Percentiles rank a stretch among this genome's conserved stretches.
Evolutionary conservation across 2,113 vertebrate genomes (phyloP).

Genomic region (Clupea harengus): DNA sequence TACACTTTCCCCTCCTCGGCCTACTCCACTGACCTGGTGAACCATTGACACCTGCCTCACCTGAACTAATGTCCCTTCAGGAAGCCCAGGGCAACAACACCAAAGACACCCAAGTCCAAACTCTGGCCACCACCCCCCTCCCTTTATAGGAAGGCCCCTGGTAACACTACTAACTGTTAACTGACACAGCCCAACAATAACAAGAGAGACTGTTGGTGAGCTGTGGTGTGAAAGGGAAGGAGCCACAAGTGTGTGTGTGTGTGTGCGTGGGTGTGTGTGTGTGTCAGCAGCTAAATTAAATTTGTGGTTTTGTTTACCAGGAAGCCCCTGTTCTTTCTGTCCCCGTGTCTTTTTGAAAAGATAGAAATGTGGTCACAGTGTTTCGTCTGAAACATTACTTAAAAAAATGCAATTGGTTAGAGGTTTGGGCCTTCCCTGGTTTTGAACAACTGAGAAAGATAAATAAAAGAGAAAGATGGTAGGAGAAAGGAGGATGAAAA

Average conservation of each 20-base stretch:
- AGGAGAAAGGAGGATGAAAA: not conserved
- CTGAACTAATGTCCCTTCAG: not conserved
- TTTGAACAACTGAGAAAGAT: not conserved
- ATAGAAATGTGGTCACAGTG: not conserved
- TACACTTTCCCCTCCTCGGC: conserved; percentile 59
- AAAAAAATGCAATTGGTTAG: not conserved
- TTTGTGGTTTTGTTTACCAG: not conserved
- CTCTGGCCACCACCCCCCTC: not conserved
- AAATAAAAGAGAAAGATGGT: not conserved
- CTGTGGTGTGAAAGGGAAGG: not conserved
- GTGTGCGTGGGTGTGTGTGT: not conserved
- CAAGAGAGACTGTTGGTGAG: not conserved
- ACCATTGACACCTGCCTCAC: conserved; percentile 17
- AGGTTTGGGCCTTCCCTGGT: not conserved
- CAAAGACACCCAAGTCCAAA: not conserved
- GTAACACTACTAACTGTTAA: not conserved
- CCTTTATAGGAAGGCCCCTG: not conserved
- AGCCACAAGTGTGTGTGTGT: not conserved
- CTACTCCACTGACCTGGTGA: conserved; percentile 57
- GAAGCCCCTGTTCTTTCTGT: not conserved
- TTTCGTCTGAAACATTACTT: not conserved
- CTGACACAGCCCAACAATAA: not conserved
- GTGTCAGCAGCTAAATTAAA: not conserved
- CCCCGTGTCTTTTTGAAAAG: not conserved
- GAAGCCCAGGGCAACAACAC: not conserved